Conservation (phyloP, 2,888 invertebrate genomes). For the Epinotia bilunana region DNA sequence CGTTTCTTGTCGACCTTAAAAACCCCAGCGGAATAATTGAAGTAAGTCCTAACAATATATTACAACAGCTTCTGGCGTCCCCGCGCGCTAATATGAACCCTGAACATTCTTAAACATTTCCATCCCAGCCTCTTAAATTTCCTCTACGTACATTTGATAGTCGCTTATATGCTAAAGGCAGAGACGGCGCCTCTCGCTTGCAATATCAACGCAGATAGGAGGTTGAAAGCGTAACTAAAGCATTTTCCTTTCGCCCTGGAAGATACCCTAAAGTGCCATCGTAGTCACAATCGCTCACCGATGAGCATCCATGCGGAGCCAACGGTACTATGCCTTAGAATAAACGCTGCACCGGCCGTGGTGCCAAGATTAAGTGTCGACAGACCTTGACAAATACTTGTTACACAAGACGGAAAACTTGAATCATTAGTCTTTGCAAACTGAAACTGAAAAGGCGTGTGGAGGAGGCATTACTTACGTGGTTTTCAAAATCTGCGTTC, state of each 20-base stretch:
- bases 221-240: neutral
- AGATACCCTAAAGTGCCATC: neutral
- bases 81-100: constrained; percentile 20
- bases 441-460: constrained; percentile 48
- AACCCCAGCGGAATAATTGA: constrained; percentile 24
- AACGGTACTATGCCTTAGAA: constrained; percentile 4
- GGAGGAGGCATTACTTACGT: constrained; percentile 54
- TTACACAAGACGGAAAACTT: constrained; percentile 61
- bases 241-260: neutral
- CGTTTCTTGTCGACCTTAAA: constrained; percentile 4
- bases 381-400: constrained; percentile 64
- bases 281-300: neutral
- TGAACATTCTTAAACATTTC: constrained; percentile 5
- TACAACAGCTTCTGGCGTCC: constrained; percentile 7
- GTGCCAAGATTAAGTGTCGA: constrained; percentile 59
- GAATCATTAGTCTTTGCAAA: constrained; percentile 59
- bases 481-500: neutral
- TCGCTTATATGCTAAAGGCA: neutral
- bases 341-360: constrained; percentile 37
- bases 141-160: neutral
- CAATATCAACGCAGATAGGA: neutral
- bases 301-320: constrained; percentile 13
- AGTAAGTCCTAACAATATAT: constrained; percentile 35
- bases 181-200: neutral
- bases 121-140: neutral